A percentile compares a stretch with the other conserved stretches of the same genome.
Conservation (phyloP, 2,888 invertebrate genomes). For the Hylaea fasciaria region DNA sequence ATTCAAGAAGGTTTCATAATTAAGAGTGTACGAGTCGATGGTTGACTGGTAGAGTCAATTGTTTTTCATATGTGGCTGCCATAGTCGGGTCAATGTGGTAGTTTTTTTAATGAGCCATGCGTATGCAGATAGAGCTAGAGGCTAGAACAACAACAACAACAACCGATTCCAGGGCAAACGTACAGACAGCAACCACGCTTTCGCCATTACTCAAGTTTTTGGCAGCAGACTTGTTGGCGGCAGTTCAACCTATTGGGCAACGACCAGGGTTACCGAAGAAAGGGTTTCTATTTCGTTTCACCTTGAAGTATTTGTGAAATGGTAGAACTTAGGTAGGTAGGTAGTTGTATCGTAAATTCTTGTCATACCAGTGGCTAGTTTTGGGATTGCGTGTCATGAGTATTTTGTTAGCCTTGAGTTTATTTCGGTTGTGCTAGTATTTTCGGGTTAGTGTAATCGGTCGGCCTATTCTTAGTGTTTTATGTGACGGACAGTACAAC, state of each 20-base stretch:
- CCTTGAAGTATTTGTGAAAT: constrained; percentile 20
- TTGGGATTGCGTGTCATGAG: constrained; percentile 9
- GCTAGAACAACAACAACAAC: no score
- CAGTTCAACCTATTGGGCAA: constrained; percentile 35
- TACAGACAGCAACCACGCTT: constrained; percentile 14
- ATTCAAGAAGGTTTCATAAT: no score
- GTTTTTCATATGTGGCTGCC: no score
- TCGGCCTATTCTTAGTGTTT: not conserved
- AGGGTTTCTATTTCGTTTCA: constrained; percentile 13
- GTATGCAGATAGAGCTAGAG: no score
- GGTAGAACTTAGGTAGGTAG: not conserved
- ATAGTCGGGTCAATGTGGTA: no score
- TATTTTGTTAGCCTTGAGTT: constrained; percentile 4
- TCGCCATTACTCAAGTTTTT: constrained; percentile 29
- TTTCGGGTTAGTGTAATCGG: not conserved
- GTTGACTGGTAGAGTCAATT: no score
- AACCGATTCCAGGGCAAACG: constrained; percentile 16
- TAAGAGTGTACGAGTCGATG: no score
- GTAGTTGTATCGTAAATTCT: constrained; percentile 16
- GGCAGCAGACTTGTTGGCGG: constrained; percentile 29
- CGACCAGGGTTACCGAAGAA: constrained; percentile 15
- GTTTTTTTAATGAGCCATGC: no score
- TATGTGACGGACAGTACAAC: not conserved
- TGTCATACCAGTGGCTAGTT: constrained; percentile 7
- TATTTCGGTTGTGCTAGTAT: constrained; percentile 5